Evolutionary conservation across 2,888 invertebrate species (phyloP), one percentile per base, ranked within the genome.

Genomic region (Aporophyla lueneburgensis): DNA sequence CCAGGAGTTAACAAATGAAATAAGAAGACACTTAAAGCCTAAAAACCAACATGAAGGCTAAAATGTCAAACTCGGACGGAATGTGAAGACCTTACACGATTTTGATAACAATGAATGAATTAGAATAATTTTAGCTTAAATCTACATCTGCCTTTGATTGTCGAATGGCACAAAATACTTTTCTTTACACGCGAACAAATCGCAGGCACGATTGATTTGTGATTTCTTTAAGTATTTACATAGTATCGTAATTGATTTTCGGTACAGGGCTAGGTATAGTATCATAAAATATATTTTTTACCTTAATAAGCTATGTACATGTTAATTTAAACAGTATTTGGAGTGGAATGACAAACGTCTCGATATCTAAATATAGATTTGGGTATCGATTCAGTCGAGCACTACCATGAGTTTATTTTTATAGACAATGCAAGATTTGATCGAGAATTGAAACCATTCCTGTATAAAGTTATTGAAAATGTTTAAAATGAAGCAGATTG

Each of bases 221-320:
- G 77, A 66, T 43, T 78, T 76, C 69, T 46, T 72, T 69, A 66
- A 71, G 80, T 74, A 79, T 78, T 82, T 80, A 87, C 74, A 81
- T 72, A 70, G 40, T 63, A 69, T 76, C 46, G 63, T 83, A 86
- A 77, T 85, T 83, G 77, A 80, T 80, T 78, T 75, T 80, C 59
- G 7, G 83, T 78, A 72, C 68, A 80, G 10, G 77, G 27, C 74
- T 80, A 76, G 72, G 62, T 81, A 81, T 68, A 85, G 68, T 80
- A 85, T 86, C 73, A 87, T 86, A 89, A 88, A 89, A 89, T 87
- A 89, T 85, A 87, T 85, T 76, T 86, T n/a, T 78, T 83, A 81
- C 81, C 77, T 81, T 76, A 71, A 72, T 71, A 74, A 85, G 74
- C 75, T 82, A 84, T 78, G 68, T 80, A 80, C 78, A 83, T 79